A percentile compares a stretch with the other conserved stretches of the same genome.
phyloP scores from a whole-genome alignment of 2,113 vertebrate species.

The Puffinus mauretanicus region DNA sequence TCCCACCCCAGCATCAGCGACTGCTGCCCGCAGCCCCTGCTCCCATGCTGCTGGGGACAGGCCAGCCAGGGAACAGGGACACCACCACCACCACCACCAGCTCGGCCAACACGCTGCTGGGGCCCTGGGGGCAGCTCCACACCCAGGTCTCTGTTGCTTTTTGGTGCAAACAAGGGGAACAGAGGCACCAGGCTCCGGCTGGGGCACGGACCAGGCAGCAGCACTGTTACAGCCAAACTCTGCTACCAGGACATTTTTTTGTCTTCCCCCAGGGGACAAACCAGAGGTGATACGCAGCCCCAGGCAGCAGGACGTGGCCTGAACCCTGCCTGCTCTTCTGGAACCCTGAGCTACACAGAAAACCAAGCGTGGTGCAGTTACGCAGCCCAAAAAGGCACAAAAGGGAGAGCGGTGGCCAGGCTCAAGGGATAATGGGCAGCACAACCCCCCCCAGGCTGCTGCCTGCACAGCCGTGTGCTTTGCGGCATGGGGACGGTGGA shows the following conservation, averaged over 20 bases:
- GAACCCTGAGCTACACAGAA: not conserved
- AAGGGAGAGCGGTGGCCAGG: not conserved
- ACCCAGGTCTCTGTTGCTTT: not conserved
- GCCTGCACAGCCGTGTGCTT: not conserved
- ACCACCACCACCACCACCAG: not conserved
- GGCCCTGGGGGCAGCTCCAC: accelerated
- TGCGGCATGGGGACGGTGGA: not conserved
- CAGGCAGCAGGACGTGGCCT: not conserved
- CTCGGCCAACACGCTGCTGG: not conserved
- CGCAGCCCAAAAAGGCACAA: not conserved
- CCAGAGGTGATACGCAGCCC: not conserved
- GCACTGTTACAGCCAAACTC: not conserved
- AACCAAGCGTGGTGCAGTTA: not conserved
- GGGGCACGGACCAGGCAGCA: not conserved
- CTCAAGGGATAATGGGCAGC: not conserved
- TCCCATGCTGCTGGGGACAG: not conserved
- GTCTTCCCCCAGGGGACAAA: not conserved
- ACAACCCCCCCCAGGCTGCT: not conserved
- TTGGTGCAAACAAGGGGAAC: not conserved
- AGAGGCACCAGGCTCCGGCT: not conserved
- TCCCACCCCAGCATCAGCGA: not conserved
- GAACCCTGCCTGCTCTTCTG: not conserved
- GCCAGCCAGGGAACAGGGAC: not conserved
- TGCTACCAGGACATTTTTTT: not conserved
- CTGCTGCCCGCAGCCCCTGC: not conserved